phyloP scores from a whole-genome alignment of 2,113 vertebrate species.

The Opisthocomus hoazin region DNA sequence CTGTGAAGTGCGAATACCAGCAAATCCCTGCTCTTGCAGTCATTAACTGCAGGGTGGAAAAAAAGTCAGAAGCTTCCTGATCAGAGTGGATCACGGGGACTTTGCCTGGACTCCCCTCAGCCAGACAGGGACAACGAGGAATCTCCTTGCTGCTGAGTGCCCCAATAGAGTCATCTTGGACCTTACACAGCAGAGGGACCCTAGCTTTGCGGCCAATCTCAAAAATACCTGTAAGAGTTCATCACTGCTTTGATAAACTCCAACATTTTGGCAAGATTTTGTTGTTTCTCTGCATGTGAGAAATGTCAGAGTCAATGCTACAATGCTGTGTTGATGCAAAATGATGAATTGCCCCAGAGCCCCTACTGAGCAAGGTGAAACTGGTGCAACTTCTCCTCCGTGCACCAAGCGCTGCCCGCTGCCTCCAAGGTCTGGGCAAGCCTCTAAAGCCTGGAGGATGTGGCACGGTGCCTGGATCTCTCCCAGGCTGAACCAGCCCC shows the following conservation, averaged over 20 bases:
- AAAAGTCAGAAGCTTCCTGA: not conserved
- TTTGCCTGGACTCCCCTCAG: not conserved
- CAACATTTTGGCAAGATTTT: not conserved
- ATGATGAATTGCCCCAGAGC: not conserved
- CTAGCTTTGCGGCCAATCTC: not conserved
- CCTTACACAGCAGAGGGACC: not conserved
- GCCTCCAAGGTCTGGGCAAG: not conserved
- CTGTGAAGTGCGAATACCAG: not conserved
- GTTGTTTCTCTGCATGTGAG: not conserved
- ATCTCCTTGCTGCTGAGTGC: not conserved
- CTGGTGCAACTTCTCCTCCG: not conserved
- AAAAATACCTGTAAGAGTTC: not conserved
- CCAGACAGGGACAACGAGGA: not conserved
- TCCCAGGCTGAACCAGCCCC: not conserved
- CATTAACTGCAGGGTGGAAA: not conserved
- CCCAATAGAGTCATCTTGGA: not conserved
- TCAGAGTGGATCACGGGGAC: not conserved
- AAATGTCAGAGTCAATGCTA: not conserved
- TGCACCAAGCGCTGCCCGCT: not conserved
- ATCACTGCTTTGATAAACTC: not conserved
- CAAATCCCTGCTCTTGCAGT: not conserved
- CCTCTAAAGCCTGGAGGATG: not conserved
- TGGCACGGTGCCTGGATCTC: not conserved
- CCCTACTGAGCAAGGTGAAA: not conserved
- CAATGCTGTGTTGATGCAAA: not conserved